Conservation (phyloP, 2,888 invertebrate genomes). For the Calephelis perditalis region DNA sequence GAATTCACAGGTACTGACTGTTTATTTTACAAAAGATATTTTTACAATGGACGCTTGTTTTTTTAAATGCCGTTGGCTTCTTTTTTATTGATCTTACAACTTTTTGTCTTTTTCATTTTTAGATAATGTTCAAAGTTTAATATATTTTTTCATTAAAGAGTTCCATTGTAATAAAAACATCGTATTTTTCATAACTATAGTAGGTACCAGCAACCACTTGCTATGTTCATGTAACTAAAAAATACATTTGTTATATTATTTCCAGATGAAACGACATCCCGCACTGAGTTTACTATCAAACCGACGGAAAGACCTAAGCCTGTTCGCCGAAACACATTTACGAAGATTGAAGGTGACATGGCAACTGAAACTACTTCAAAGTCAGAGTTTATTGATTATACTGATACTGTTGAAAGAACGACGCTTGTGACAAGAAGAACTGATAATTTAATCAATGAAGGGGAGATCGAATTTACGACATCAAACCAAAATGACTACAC, state of each 20-base stretch:
- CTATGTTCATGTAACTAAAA: no score
- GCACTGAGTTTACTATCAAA: constrained; percentile 83
- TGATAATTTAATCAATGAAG: constrained; percentile 83
- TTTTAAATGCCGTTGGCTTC: no score
- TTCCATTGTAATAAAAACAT: no score
- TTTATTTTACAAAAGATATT: neutral
- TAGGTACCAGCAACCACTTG: no score
- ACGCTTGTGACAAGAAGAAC: constrained; percentile 77
- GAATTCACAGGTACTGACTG: constrained; percentile 78
- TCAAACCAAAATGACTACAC: constrained; percentile 81
- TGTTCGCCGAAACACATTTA: constrained; percentile 86
- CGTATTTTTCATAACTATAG: no score
- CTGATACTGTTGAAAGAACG: constrained; percentile 76
- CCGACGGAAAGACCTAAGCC: constrained; percentile 80
- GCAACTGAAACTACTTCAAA: constrained; percentile 82
- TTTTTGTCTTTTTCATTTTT: no score
- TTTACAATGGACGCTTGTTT: no score
- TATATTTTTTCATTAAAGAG: no score
- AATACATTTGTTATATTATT: constrained; percentile 28
- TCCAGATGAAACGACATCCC: constrained; percentile 84
- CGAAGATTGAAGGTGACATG: constrained; percentile 87
- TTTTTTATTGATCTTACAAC: no score
- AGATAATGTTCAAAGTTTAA: no score
- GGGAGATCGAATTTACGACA: constrained; percentile 82
- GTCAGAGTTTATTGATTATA: constrained; percentile 82